phyloP scores from a whole-genome alignment of 1,140 invertebrate species.

The Drosophila insularis region DNA sequence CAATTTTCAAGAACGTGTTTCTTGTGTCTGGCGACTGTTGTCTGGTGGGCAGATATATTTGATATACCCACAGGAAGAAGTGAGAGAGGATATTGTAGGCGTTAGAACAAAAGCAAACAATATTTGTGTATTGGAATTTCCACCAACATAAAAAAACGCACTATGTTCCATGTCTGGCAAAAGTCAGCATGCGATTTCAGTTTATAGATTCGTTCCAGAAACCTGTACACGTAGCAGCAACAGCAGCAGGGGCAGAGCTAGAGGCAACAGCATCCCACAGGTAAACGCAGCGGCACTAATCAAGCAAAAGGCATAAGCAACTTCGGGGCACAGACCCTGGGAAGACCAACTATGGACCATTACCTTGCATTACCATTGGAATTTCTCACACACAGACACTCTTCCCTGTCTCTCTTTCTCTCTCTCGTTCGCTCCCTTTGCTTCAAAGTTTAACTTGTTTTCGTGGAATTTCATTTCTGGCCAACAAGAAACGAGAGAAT shows the following conservation, averaged over 20 bases:
- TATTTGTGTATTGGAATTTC: slow-evolving; percentile 71
- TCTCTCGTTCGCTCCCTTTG: slow-evolving; percentile 12
- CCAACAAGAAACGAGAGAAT: slow-evolving; percentile 24
- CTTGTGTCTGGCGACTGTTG: not conserved
- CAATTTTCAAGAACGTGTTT: slow-evolving; percentile 72
- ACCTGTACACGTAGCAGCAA: slow-evolving; percentile 52
- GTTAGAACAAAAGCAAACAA: slow-evolving; percentile 63
- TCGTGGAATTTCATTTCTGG: slow-evolving; percentile 61
- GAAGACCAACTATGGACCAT: slow-evolving; percentile 47
- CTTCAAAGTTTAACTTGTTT: slow-evolving; percentile 67
- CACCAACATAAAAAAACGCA: slow-evolving; percentile 38
- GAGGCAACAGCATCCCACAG: slow-evolving; percentile 52
- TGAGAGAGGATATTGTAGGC: slow-evolving; percentile 48
- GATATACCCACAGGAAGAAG: slow-evolving; percentile 6
- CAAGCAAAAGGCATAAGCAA: slow-evolving; percentile 45
- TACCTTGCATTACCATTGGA: slow-evolving; percentile 72
- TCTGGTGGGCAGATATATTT: not conserved
- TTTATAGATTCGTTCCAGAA: slow-evolving; percentile 79
- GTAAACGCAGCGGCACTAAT: slow-evolving; percentile 76
- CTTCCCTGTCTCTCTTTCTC: slow-evolving; percentile 12
- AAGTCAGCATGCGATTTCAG: slow-evolving; percentile 60
- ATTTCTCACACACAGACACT: slow-evolving; percentile 52
- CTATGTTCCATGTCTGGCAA: slow-evolving; percentile 24
- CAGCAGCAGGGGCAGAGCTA: too few species aligned
- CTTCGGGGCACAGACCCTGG: slow-evolving; percentile 16